Evolutionary conservation across 92 coral and sea anemone genomes (phyloP).

Genomic region (Bergia puertoricense): DNA sequence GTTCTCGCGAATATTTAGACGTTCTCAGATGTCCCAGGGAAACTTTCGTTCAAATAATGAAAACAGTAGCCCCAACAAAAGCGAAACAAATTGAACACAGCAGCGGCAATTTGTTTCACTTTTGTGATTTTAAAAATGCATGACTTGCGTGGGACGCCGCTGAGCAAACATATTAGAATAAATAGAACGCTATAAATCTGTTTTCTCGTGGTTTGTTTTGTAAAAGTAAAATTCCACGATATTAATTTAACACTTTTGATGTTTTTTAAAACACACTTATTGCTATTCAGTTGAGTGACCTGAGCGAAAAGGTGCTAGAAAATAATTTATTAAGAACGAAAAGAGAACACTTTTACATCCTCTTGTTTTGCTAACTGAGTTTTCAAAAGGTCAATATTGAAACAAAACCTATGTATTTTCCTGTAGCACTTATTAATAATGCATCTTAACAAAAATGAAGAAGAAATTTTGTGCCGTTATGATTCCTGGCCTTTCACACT

Average conservation of each 20-base stretch:
- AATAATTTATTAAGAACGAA: not conserved
- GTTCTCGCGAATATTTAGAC: constrained; percentile 34
- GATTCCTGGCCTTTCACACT: too few species aligned
- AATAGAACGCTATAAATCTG: not conserved
- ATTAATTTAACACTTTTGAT: not conserved
- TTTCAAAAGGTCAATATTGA: not conserved
- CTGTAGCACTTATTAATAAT: not conserved
- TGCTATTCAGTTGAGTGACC: not conserved
- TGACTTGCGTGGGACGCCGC: not conserved
- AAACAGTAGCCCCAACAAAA: not conserved
- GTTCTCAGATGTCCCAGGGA: not conserved
- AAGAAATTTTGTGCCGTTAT: too few species aligned
- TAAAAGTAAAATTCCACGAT: not conserved
- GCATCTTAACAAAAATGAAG: too few species aligned
- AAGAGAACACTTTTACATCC: not conserved
- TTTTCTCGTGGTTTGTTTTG: not conserved
- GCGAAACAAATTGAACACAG: not conserved
- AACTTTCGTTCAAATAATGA: not conserved
- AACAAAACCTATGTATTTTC: not conserved
- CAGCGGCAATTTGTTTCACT: too few species aligned
- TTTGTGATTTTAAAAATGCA: not conserved
- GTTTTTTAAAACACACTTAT: not conserved
- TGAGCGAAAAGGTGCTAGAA: too few species aligned
- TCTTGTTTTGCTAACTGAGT: not conserved
- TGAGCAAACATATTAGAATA: not conserved